Percentiles rank a stretch among this genome's conserved stretches.
Evolutionary conservation across 92 coral and sea anemone genomes (phyloP).

Genomic region (Phenganax stokvisi): DNA sequence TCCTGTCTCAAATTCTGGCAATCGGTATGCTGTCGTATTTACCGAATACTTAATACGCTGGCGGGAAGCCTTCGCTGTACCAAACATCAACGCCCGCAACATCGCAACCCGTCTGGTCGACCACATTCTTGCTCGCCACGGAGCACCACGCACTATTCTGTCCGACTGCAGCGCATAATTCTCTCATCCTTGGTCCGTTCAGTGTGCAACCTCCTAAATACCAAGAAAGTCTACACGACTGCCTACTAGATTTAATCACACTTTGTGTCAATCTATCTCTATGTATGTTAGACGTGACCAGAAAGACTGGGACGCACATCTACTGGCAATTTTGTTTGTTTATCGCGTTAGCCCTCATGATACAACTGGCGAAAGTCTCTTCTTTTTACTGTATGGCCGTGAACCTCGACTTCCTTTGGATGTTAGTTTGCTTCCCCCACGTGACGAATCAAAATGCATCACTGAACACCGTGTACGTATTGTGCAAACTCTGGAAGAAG

Average conservation of each 20-base stretch:
- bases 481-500: conserved; percentile 41
- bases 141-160: conserved; percentile 42
- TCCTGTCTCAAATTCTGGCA: conserved; percentile 40
- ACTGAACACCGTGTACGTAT: conserved; percentile 35
- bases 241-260: conserved; percentile 40
- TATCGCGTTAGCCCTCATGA: too few relatives aligned
- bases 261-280: conserved; percentile 24
- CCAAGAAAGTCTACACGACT: conserved; percentile 49
- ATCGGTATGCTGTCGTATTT: conserved; percentile 48
- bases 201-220: conserved; percentile 47
- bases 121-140: conserved; percentile 41
- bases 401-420: conserved; percentile 35
- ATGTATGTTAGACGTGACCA: conserved; percentile 42
- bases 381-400: conserved; percentile 44
- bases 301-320: conserved; percentile 49
- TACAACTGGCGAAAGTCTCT: too few relatives aligned
- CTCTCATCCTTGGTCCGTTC: conserved; percentile 33
- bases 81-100: conserved; percentile 19
- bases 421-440: conserved; percentile 28
- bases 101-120: conserved; percentile 27
- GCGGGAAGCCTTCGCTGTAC: conserved; percentile 43
- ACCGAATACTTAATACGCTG: conserved; percentile 45
- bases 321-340: conserved; percentile 30
- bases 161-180: conserved; percentile 52
- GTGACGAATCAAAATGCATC: conserved; percentile 36